phyloP scores from a whole-genome alignment of 1,140 invertebrate genomes.

The Bombus superbus region DNA sequence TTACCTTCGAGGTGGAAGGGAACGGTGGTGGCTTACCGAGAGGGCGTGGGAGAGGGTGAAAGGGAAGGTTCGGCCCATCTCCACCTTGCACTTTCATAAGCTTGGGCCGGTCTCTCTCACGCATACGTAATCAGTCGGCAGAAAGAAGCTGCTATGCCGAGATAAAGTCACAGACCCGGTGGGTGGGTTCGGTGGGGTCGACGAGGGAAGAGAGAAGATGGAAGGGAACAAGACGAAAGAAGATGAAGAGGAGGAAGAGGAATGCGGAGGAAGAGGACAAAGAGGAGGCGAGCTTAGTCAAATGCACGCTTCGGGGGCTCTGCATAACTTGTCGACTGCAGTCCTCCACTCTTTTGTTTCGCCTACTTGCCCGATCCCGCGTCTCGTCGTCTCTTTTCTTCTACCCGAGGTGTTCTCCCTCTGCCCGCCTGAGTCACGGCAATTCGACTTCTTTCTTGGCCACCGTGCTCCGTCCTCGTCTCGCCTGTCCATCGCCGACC shows the following conservation, averaged over 20 bases:
- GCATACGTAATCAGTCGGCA: slow-evolving; percentile 70
- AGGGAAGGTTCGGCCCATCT: slow-evolving; percentile 15
- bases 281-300: slow-evolving; percentile 67
- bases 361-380: slow-evolving; percentile 22
- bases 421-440: slow-evolving; percentile 10
- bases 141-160: slow-evolving; percentile 64
- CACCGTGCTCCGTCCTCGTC: neutral
- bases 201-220: neutral
- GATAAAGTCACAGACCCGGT: slow-evolving; percentile 67
- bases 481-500: neutral
- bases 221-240: slow-evolving; percentile 27
- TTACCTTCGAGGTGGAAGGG: slow-evolving; percentile 48
- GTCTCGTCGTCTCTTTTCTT: neutral
- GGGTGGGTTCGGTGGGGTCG: neutral
- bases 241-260: slow-evolving; percentile 30
- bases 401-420: neutral
- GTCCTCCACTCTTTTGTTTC: slow-evolving; percentile 59
- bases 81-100: slow-evolving; percentile 67
- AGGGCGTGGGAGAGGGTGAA: slow-evolving; percentile 6
- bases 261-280: slow-evolving; percentile 22
- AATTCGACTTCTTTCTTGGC: slow-evolving; percentile 5
- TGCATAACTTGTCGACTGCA: slow-evolving; percentile 73
- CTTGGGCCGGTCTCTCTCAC: slow-evolving; percentile 57
- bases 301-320: slow-evolving; percentile 72
- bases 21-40: slow-evolving; percentile 3